Evolutionary conservation across 2,888 invertebrate species (phyloP).

Genomic region (Hoplodrina blanda): DNA sequence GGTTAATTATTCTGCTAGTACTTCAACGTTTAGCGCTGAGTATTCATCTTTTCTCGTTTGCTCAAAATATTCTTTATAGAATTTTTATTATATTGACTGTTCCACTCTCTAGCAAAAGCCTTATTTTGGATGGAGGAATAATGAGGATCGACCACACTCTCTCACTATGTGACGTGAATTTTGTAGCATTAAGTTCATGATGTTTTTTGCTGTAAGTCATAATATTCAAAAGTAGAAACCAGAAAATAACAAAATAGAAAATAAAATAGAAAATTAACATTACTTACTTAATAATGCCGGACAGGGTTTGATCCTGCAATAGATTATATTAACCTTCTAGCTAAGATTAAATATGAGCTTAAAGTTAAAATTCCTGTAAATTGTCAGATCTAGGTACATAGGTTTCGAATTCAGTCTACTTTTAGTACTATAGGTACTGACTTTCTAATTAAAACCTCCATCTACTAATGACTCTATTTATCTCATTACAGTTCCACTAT

Average conservation of each 20-base stretch:
- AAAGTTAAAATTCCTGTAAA: not conserved
- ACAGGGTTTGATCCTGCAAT: not conserved
- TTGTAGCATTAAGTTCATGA: too few species aligned
- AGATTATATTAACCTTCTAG: not conserved
- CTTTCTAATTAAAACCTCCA: slow-evolving; percentile 21
- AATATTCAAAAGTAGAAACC: not conserved
- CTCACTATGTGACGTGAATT: too few species aligned
- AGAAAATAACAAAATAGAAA: not conserved
- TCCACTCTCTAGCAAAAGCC: not conserved
- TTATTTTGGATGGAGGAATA: too few species aligned
- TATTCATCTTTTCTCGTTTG: slow-evolving; percentile 29
- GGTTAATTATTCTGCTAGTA: slow-evolving; percentile 48
- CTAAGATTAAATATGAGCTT: not conserved
- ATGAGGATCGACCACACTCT: too few species aligned
- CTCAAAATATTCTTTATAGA: not conserved
- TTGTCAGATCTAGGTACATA: too few species aligned
- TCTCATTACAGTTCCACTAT: slow-evolving; percentile 28
- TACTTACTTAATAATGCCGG: not conserved
- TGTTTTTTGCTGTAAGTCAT: too few species aligned
- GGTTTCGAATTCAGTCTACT: not conserved
- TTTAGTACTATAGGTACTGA: not conserved
- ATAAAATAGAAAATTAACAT: not conserved
- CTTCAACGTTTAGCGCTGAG: slow-evolving; percentile 20
- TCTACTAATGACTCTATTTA: slow-evolving; percentile 22
- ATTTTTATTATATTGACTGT: not conserved